Evolutionary conservation across 2,113 vertebrate genomes (phyloP).

Genomic region (Neodontobutis hainanensis): DNA sequence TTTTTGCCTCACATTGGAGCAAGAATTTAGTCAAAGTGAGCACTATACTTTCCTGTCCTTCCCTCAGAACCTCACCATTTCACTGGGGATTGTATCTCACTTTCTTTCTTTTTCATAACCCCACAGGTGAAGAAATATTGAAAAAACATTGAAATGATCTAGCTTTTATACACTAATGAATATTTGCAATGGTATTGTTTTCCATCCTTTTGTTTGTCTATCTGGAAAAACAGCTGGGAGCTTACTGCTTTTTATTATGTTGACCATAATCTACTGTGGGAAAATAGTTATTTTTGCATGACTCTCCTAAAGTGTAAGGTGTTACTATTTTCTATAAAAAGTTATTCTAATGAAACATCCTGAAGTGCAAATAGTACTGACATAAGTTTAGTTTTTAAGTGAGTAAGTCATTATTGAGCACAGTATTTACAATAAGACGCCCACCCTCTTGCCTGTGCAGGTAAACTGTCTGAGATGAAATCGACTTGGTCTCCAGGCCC

Average conservation of each 20-base stretch:
- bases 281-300: no score
- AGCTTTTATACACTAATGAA: not conserved
- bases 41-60: constrained; percentile 20
- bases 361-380: not conserved
- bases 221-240: not conserved
- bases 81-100: constrained; percentile 6
- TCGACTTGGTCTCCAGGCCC: constrained; percentile 95
- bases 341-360: no score
- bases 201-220: not conserved
- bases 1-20: constrained; percentile 32
- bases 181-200: not conserved
- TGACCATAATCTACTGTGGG: no score
- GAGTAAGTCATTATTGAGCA: not conserved
- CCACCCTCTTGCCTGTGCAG: constrained; percentile 66
- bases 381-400: not conserved
- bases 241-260: no score
- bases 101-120: constrained; percentile 10
- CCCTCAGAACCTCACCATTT: constrained; percentile 25
- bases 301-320: not conserved
- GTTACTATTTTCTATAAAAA: not conserved
- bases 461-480: constrained; percentile 97
- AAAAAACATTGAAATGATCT: not conserved
- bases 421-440: not conserved
- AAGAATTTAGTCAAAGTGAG: constrained; percentile 34
- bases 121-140: constrained; percentile 24